Conservation (phyloP, 2,113 vertebrate species). For the Mungos mungo region DNA sequence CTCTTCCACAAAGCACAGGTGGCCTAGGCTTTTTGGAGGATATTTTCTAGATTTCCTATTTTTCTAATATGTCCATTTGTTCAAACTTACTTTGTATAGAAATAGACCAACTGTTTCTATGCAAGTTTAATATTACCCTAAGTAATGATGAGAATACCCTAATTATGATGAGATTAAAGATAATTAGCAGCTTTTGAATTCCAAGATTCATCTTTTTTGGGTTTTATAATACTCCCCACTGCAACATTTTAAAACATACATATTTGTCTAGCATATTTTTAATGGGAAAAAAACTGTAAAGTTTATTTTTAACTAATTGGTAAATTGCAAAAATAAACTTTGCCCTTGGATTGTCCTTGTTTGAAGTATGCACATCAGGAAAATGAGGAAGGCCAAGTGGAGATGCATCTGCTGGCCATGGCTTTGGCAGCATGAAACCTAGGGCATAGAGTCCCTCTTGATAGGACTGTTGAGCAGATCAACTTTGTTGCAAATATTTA, state of each 20-base stretch:
- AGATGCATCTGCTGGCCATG: rapidly evolving
- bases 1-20: constrained; percentile 88
- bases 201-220: not conserved
- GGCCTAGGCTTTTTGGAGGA: not conserved
- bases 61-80: not conserved
- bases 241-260: not conserved
- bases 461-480: not conserved
- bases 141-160: not conserved
- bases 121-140: not conserved
- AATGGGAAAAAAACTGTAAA: not conserved
- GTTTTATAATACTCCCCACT: not conserved
- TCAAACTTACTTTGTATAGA: not conserved
- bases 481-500: constrained; percentile 58
- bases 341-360: constrained; percentile 32
- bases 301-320: constrained; percentile 42
- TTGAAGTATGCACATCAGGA: not conserved
- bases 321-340: constrained; percentile 42
- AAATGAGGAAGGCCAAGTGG: not conserved
- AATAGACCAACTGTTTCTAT: not conserved
- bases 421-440: not conserved
- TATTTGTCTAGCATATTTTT: not conserved
- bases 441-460: not conserved
- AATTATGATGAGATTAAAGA: constrained; percentile 20
- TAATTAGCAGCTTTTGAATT: not conserved
- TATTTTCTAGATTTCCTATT: not conserved